A percentile compares a stretch with the other conserved stretches of the same genome.
Conservation (phyloP, 2,797 vertebrate species). For the Spatula versicolor region DNA sequence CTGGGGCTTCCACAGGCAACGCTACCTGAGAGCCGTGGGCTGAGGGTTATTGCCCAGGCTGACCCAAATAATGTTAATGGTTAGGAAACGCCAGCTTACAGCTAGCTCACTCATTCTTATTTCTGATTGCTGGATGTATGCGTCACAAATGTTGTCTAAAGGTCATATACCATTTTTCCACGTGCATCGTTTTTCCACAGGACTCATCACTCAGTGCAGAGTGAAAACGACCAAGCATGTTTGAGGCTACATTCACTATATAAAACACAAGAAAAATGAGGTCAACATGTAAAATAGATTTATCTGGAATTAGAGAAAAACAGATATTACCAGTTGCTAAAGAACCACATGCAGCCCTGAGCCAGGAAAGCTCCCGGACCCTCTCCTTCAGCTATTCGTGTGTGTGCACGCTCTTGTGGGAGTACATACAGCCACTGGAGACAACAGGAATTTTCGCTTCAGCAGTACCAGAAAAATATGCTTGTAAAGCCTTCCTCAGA, state of each 20-base stretch:
- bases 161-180: rapidly evolving
- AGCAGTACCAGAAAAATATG: neutral
- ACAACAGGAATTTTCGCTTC: neutral
- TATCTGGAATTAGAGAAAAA: neutral
- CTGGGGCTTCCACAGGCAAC: rapidly evolving
- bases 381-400: neutral
- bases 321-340: neutral
- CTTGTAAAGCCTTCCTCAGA: neutral
- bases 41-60: neutral
- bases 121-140: neutral
- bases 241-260: rapidly evolving
- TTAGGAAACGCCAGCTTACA: neutral
- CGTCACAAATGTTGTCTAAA: neutral
- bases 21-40: neutral
- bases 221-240: rapidly evolving
- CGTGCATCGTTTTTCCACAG: neutral
- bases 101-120: neutral
- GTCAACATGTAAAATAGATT: neutral
- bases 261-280: neutral
- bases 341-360: neutral
- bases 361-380: neutral
- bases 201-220: rapidly evolving
- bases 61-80: rapidly evolving
- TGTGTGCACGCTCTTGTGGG: rapidly evolving
- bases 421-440: neutral